Evolutionary conservation across 1,140 invertebrate genomes (phyloP), one percentile per base, ranked within the genome.

Genomic region (Drosophila erecta): DNA sequence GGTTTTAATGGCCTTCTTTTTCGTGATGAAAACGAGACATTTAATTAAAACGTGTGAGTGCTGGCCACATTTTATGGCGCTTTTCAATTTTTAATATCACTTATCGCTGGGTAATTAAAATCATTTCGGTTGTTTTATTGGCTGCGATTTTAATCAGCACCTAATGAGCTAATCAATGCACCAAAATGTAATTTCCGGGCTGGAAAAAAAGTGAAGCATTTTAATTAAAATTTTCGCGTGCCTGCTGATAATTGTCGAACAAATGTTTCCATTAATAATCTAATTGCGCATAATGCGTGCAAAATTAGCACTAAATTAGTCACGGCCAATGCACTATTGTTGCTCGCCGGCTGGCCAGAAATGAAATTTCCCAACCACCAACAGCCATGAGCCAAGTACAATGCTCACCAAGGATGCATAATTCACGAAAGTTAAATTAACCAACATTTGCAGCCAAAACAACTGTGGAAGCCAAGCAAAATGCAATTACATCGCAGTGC

Each of bases 201-300:
- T n/a, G 2, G n/a, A 33, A 50, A 14, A 47, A 51, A 57, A 24
- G 14, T 51, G 43, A 64, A 61, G 66, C 47, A 79, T 79, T 86
- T 86, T 86, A 86, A 86, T 89, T 86, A 86, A 83, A 86, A 86
- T 59, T 89, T 50, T 56, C 55, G 33, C 57, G 27, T 70, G 49
- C 70, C 64, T 56, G 64, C 69, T 67, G 84, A 84, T 89, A 89
- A 87, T 89, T 84, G 72, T 71, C 69, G 71, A 74, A 84, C 84
- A 84, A 87, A 87, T 89, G 79, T 84, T 87, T 79, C 79, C 79
- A 87, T 87, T 83, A 89, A 87, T 87, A 87, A 84, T 89, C 84
- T 87, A 87, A 87, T 89, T 89, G 84, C 56, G 71, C 84, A 87
- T 89, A 87, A 87, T 89, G 79, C 79, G 79, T 57, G 65, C 84